Percentiles rank a stretch among this genome's conserved stretches.
These are phyloP conservation scores for Atrichornis clamosus DNA, from an alignment of 2,113 vertebrate species.

Conservation along the genomic window DNA sequence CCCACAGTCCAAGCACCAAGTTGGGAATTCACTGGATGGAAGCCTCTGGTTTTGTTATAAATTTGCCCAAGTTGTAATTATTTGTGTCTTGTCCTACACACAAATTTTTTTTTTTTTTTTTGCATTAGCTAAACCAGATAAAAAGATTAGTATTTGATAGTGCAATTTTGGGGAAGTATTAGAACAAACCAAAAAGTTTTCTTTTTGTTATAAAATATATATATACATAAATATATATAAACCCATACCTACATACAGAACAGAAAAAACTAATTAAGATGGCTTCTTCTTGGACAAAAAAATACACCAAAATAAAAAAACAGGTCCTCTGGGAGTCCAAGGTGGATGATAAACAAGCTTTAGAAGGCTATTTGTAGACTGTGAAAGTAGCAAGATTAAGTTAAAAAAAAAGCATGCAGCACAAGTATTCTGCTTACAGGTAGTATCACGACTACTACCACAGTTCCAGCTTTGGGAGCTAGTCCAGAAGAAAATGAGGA, in stretches of 20 bases:
- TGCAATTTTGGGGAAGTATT: neutral
- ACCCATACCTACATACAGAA: neutral
- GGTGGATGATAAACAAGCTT: neutral
- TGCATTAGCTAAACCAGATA: neutral
- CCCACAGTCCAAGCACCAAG: neutral
- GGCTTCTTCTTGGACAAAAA: neutral
- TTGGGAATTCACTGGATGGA: neutral
- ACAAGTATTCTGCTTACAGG: neutral
- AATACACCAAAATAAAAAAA: neutral
- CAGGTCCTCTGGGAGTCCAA: neutral
- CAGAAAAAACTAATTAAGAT: neutral
- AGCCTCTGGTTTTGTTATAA: neutral
- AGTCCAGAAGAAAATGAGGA: neutral
- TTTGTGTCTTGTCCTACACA: neutral
- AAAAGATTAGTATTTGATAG: neutral
- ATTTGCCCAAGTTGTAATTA: neutral
- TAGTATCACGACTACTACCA: neutral
- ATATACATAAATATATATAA: neutral
- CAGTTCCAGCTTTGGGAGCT: neutral
- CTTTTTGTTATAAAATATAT: neutral
- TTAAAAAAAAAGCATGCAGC: neutral
- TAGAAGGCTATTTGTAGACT: neutral
- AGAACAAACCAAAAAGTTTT: neutral
- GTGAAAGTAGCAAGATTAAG: neutral
- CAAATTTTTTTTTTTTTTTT: neutral